A percentile compares a stretch with the other conserved stretches of the same genome.
Conservation (phyloP, 2,888 invertebrate species). For the Napeogenes inachia region DNA sequence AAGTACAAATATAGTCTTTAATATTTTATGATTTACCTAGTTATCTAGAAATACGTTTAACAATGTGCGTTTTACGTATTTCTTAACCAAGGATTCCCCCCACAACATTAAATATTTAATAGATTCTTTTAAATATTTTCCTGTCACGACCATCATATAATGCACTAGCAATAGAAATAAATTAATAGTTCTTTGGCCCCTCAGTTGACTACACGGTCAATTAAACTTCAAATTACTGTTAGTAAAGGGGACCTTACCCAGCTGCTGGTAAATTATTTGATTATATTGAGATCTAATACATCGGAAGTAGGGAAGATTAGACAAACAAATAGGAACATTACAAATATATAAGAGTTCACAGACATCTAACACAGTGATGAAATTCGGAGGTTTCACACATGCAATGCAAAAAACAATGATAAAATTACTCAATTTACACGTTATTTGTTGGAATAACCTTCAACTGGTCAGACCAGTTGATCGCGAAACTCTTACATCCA, state of each 20-base stretch:
- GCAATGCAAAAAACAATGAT: constrained; percentile 6
- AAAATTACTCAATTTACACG: constrained; percentile 11
- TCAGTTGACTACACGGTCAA: neutral
- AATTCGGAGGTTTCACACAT: constrained; percentile 4
- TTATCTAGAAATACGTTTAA: too few species aligned
- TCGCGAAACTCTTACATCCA: constrained; percentile 21
- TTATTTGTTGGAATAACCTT: constrained; percentile 22
- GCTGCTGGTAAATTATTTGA: neutral
- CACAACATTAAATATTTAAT: too few species aligned
- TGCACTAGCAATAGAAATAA: neutral
- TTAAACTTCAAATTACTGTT: constrained; percentile 7
- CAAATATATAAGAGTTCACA: neutral
- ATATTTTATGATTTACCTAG: too few species aligned
- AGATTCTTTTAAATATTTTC: neutral
- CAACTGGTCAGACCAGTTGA: constrained; percentile 16
- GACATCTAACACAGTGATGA: constrained; percentile 9
- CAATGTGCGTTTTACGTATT: too few species aligned
- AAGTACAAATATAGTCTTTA: too few species aligned
- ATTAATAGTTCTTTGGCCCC: constrained; percentile 2
- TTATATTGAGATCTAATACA: neutral
- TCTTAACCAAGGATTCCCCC: too few species aligned
- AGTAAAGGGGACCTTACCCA: constrained; percentile 6
- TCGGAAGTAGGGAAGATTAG: too few species aligned
- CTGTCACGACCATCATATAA: neutral
- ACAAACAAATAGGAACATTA: neutral